Conservation (phyloP, 2,797 vertebrate species). For the Hypotaenidia philippensis region DNA sequence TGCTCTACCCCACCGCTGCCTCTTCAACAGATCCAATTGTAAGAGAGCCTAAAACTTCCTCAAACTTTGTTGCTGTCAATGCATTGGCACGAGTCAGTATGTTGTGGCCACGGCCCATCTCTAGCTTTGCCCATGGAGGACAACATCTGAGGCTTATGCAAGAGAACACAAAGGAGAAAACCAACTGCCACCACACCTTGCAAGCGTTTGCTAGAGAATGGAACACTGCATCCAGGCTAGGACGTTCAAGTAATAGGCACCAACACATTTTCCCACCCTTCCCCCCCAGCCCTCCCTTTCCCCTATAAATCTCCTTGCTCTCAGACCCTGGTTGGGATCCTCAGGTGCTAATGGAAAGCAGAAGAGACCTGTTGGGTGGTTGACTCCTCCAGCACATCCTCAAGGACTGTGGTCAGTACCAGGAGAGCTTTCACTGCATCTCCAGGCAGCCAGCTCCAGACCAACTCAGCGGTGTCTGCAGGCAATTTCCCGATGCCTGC, state of each 20-base stretch:
- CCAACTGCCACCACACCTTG: accelerated
- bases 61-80: neutral
- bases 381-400: constrained; percentile 67
- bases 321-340: neutral
- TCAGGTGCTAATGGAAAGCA: neutral
- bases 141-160: neutral
- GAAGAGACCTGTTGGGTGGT: neutral
- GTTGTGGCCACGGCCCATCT: neutral
- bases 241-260: accelerated
- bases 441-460: neutral
- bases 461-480: accelerated
- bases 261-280: neutral
- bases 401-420: neutral
- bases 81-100: accelerated
- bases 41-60: neutral
- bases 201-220: neutral
- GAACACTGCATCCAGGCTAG: neutral
- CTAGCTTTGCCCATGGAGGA: neutral
- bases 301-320: neutral
- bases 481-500: neutral
- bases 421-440: neutral
- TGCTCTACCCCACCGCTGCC: neutral
- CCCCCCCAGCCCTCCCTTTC: neutral
- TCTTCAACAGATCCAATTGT: neutral
- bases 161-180: neutral